Conservation (phyloP, 2,113 vertebrate species). For the Irena cyanogastra region DNA sequence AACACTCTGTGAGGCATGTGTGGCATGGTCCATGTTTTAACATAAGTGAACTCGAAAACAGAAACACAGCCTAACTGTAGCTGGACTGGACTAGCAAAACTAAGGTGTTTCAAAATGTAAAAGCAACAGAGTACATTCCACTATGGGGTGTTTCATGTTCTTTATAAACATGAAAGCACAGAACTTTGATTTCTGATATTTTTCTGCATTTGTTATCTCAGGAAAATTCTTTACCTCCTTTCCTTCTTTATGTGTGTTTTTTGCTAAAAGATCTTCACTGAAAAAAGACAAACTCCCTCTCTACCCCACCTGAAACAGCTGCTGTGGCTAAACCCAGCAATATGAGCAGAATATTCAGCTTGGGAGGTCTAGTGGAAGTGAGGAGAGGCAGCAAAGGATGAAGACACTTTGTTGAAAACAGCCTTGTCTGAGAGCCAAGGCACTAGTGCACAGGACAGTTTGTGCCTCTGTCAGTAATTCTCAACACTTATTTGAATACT, state of each 20-base stretch:
- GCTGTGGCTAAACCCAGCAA: not conserved
- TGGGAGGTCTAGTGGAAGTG: not conserved
- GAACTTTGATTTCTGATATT: not conserved
- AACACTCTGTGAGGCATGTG: rapidly evolving
- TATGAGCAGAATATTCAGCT: not conserved
- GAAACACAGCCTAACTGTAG: not conserved
- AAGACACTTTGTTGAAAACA: not conserved
- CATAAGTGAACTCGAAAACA: rapidly evolving
- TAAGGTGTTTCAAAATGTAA: not conserved
- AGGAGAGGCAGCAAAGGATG: not conserved
- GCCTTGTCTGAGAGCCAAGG: not conserved
- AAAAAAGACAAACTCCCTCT: not conserved
- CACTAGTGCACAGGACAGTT: not conserved
- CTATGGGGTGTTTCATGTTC: not conserved
- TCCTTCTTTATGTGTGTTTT: not conserved
- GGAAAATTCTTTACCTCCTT: not conserved
- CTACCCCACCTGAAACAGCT: not conserved
- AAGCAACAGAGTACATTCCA: not conserved
- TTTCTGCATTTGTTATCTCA: not conserved
- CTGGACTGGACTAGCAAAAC: not conserved
- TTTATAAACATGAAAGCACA: not conserved
- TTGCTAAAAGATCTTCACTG: not conserved
- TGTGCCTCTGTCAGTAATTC: not conserved
- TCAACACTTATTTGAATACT: not conserved
- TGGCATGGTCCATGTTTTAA: not conserved